phyloP scores from a whole-genome alignment of 2,113 vertebrate genomes.

The Sardina pilchardus region DNA sequence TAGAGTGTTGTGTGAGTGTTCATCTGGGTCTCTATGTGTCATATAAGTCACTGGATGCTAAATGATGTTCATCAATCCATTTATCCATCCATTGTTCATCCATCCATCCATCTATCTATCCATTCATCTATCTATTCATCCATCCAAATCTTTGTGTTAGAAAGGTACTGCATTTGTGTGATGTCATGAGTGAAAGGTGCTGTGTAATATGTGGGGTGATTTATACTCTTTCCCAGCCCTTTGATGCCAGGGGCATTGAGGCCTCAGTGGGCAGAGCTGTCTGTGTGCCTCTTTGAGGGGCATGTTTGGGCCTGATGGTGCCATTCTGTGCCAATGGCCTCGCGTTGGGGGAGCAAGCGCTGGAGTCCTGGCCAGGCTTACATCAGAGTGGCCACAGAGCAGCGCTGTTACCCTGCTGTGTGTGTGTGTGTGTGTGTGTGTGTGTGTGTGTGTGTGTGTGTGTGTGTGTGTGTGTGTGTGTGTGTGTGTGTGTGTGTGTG shows the following conservation, averaged over 20 bases:
- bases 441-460: background rate
- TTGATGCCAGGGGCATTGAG: constrained; percentile 25
- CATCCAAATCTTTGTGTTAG: constrained; percentile 22
- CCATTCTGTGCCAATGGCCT: constrained; percentile 14
- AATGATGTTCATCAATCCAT: no score
- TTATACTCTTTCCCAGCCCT: constrained; percentile 44
- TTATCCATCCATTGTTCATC: no score
- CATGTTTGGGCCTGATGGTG: constrained; percentile 19
- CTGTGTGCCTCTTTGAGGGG: background rate
- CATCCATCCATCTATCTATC: no score
- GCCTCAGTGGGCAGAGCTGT: background rate
- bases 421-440: background rate
- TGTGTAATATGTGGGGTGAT: constrained; percentile 56
- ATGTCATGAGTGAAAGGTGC: constrained; percentile 56
- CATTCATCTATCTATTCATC: no score
- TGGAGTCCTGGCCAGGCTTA: background rate
- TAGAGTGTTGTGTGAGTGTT: no score
- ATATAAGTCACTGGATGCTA: no score
- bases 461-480: background rate
- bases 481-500: background rate
- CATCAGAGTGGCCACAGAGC: background rate
- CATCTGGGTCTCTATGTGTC: no score
- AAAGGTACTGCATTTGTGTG: constrained; percentile 11
- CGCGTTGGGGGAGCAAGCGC: constrained; percentile 13
- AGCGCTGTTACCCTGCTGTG: background rate